Base-by-base conservation (phyloP, 1,140 invertebrate genomes). In the Maconellicoccus hirsutus region DNA sequence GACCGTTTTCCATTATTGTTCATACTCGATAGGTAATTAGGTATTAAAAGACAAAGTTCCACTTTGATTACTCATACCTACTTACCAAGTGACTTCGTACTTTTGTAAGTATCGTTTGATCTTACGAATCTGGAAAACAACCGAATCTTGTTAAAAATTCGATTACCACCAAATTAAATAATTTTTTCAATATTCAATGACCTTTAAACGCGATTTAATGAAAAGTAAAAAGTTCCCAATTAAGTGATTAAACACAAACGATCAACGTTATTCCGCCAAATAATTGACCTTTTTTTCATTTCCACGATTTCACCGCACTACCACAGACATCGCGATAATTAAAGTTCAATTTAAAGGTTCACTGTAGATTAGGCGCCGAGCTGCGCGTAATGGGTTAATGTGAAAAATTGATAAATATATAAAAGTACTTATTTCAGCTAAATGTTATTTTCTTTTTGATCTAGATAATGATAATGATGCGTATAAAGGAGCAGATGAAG, bases 321-420 rank as follows among this genome's bases (percentile, higher is more conserved):
- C 42, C 10, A 52, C 16, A 16, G 2, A 52, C 10, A 16, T 16
- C 3, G n/a, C 16, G 42, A 52, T 52, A 52, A 52, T 52, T 52
- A 52, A 52, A 52, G 42, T 52, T 52, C 42, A 52, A 52, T 52
- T 52, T 52, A 52, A 52, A 52, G 42, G 42, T 52, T 52, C 42
- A 52, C 42, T 2, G 42, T 52, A 52, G 42, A 16, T 52, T 19
- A 2, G n/a, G 16, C 42, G n/a, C n/a, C 42, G n/a, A 19, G 42
- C n/a, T 7, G 14, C 6, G 6, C 6, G 6, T 38, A 38, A 14
- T 38, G 33, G 33, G 33, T 38, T 38, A 52, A 52, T 52, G 16
- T 52, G 42, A 8, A 52, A 33, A 33, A 33, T 33, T 33, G 29
- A 33, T 33, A 33, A 33, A 33, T 33, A 33, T n/a, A n/a, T n/a